Percentiles rank a stretch among this genome's conserved stretches.
These are phyloP conservation scores for Psilopsiagon aymara DNA, from an alignment of 2,113 vertebrate species.

Conservation along the genomic window DNA sequence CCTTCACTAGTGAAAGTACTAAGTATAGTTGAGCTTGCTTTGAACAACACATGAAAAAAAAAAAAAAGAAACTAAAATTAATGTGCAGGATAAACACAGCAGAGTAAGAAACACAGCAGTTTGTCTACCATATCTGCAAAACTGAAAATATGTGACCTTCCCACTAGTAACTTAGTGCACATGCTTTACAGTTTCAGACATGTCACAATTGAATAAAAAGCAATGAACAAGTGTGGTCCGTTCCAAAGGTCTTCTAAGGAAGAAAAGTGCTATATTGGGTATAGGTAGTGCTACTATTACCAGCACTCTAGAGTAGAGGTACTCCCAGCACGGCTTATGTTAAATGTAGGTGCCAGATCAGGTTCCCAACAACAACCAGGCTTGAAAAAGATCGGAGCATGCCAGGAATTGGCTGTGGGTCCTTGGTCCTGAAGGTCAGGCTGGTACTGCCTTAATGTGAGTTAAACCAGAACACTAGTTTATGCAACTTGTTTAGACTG, in stretches of 20 bases:
- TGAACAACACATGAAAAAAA: neutral
- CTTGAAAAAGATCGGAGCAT: neutral
- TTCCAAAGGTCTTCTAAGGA: neutral
- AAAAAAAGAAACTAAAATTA: neutral
- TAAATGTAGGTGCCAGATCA: neutral
- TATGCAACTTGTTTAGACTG: neutral
- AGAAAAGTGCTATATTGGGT: neutral
- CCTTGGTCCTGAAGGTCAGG: neutral
- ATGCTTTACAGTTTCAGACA: neutral
- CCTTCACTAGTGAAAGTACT: neutral
- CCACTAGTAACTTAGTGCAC: neutral
- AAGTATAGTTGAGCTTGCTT: neutral
- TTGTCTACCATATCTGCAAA: neutral
- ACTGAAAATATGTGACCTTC: neutral
- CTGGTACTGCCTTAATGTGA: neutral
- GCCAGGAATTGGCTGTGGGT: neutral
- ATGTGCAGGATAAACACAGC: neutral
- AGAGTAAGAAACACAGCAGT: neutral
- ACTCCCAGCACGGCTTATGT: neutral
- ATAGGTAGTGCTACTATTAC: neutral
- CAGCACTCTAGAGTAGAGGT: neutral
- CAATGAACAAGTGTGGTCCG: neutral
- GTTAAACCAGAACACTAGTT: neutral
- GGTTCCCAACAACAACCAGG: neutral
- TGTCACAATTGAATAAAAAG: neutral